Evolutionary conservation across 2,113 vertebrate genomes (phyloP), one percentile per base, ranked within the genome.

Genomic region (Ophthalmolycus amberensis): DNA sequence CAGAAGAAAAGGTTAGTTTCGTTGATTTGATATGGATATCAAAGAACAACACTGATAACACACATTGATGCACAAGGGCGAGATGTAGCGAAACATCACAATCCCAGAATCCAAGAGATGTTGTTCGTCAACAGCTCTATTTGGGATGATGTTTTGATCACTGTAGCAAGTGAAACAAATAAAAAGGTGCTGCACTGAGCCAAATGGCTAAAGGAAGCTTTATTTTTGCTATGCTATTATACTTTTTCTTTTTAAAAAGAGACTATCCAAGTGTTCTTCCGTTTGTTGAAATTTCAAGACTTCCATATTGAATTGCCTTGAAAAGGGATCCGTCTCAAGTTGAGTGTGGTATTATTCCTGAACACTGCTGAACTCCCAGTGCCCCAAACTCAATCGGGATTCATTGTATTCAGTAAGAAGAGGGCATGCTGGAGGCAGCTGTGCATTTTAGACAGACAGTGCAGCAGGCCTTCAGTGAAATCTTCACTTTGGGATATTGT

Each of bases 381-480:
- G 67, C 66, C 75, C 78, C 83, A 87, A 75, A 89, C 78, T 79
- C 76, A 86, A 89, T 89, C 80, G 87, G 77, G 63, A 78, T 82
- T 75, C 72, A 82, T 65, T 82, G 86, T 79, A 56, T 69, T 82
- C 67, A 69, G 58, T 64, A 64, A 63, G 82, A 75, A 78, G 56
- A 54, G 38, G 18, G n/a, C 62, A 65, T 14, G 44, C 44, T 25
- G 11, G n/a, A 25, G 59, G 80, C 71, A 72, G 78, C 62, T 65
- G 75, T 60, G 79, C 59, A 56, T 73, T 79, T 64, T 54, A 66
- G 58, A 71, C 29, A 56, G 60, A 25, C 34, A 34, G 44, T 5
- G 50, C 48, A 58, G n/a, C 32, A 78, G 74, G 16, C 59, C 32
- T 62, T 65, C 25, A 59, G 40, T 44, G 42, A 74, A 72, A 56